Conservation (phyloP, 2,113 vertebrate species). For the Alligator mississippiensis region DNA sequence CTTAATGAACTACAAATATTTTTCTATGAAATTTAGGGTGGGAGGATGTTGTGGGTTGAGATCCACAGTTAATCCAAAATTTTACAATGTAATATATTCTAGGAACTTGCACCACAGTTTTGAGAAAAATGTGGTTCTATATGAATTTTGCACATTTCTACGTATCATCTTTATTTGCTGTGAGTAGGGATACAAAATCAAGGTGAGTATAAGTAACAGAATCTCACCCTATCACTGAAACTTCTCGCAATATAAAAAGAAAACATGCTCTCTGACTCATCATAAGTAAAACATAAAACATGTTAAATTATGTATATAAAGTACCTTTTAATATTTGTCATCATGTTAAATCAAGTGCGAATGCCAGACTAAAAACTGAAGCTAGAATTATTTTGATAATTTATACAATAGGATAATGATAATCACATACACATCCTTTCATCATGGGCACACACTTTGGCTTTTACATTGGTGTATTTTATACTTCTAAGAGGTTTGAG, state of each 20-base stretch:
- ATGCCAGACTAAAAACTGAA: rapidly evolving
- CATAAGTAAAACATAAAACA: rapidly evolving
- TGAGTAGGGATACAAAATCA: not conserved
- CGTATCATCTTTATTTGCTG: rapidly evolving
- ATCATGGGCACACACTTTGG: not conserved
- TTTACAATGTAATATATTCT: rapidly evolving
- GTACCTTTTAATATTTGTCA: rapidly evolving
- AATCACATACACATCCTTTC: not conserved
- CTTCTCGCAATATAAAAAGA: not conserved
- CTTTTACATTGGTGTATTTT: not conserved
- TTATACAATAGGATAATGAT: not conserved
- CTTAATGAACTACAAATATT: not conserved
- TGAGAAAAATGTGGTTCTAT: not conserved
- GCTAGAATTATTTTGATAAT: not conserved
- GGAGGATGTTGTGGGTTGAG: not conserved
- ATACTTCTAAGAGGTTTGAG: not conserved
- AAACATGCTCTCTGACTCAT: not conserved
- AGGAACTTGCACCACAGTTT: not conserved
- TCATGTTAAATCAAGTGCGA: rapidly evolving
- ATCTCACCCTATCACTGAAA: not conserved
- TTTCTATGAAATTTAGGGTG: rapidly evolving
- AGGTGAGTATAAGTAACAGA: not conserved
- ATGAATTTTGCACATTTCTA: not conserved
- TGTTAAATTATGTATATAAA: rapidly evolving
- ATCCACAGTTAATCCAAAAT: not conserved